These are phyloP conservation scores for Polypterus senegalus DNA, from an alignment of 2,113 vertebrate genomes.

Conservation along the genomic window DNA sequence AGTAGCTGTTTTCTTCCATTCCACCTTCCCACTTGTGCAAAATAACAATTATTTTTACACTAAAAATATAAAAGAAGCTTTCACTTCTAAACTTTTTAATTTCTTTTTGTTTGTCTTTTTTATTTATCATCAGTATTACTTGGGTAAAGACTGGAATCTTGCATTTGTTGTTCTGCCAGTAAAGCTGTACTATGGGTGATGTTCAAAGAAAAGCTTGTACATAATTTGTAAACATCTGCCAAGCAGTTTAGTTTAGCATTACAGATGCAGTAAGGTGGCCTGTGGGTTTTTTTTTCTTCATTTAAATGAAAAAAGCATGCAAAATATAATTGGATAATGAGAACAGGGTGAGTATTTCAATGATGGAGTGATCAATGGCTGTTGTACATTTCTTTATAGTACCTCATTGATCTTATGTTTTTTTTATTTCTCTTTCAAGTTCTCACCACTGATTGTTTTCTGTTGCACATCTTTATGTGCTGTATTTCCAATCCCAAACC, in stretches of 20 bases:
- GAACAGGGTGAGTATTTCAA: too few relatives aligned
- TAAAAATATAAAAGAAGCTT: constrained; percentile 41
- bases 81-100: constrained; percentile 21
- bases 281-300: too few relatives aligned
- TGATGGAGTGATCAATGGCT: too few relatives aligned
- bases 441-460: too few relatives aligned
- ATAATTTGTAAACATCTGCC: constrained; percentile 9
- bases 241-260: neutral
- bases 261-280: neutral
- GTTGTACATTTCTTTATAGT: too few relatives aligned
- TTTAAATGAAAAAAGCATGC: too few relatives aligned
- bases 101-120: constrained; percentile 31
- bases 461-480: too few relatives aligned
- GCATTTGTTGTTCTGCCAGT: constrained; percentile 11
- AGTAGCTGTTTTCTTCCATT: constrained; percentile 48
- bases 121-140: constrained; percentile 42
- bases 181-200: neutral
- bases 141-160: constrained; percentile 34
- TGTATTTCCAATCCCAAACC: too few relatives aligned
- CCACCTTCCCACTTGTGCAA: constrained; percentile 50
- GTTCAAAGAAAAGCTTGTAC: constrained; percentile 28
- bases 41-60: constrained; percentile 81
- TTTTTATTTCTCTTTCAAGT: too few relatives aligned
- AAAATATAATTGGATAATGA: too few relatives aligned
- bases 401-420: too few relatives aligned